Evolutionary conservation across 35 echinoderm and acorn worm genomes (phyloP).

Genomic region (Chiridota heheva): DNA sequence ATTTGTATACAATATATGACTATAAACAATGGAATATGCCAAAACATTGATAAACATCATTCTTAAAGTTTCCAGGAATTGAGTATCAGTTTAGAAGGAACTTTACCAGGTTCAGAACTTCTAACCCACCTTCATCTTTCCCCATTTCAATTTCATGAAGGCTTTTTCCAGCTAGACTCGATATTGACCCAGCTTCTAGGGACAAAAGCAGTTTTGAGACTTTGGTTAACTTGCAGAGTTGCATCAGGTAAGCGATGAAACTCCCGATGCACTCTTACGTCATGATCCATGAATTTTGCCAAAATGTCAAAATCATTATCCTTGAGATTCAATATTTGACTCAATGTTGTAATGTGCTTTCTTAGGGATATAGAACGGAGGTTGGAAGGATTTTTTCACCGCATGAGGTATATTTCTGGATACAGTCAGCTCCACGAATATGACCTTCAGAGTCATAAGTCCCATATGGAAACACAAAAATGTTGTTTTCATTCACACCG

Average conservation of each 20-base stretch:
- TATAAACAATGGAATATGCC: too few species aligned
- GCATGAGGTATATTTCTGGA: slow-evolving; percentile 36
- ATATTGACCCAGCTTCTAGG: slow-evolving; percentile 56
- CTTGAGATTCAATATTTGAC: slow-evolving; percentile 73
- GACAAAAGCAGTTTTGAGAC: slow-evolving; percentile 59
- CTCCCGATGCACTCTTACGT: slow-evolving; percentile 58
- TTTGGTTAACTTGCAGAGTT: slow-evolving; percentile 73
- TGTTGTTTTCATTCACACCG: slow-evolving; percentile 30
- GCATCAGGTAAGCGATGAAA: slow-evolving; percentile 63
- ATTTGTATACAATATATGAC: too few species aligned
- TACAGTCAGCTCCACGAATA: slow-evolving; percentile 48
- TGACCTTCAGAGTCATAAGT: slow-evolving; percentile 30
- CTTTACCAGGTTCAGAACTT: too few species aligned
- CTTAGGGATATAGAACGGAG: slow-evolving; percentile 56
- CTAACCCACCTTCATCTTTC: slow-evolving; percentile 44
- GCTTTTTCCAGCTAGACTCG: not conserved
- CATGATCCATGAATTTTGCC: slow-evolving; percentile 68
- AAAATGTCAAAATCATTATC: slow-evolving; percentile 78
- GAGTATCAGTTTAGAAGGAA: too few species aligned
- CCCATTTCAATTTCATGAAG: slow-evolving; percentile 34
- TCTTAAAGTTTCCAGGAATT: too few species aligned
- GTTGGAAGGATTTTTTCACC: slow-evolving; percentile 37
- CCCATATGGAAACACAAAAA: slow-evolving; percentile 50
- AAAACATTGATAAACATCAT: too few species aligned
- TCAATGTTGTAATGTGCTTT: slow-evolving; percentile 74